phyloP scores from a whole-genome alignment of 2,113 vertebrate genomes.

The Tenebrosternarchus preto region DNA sequence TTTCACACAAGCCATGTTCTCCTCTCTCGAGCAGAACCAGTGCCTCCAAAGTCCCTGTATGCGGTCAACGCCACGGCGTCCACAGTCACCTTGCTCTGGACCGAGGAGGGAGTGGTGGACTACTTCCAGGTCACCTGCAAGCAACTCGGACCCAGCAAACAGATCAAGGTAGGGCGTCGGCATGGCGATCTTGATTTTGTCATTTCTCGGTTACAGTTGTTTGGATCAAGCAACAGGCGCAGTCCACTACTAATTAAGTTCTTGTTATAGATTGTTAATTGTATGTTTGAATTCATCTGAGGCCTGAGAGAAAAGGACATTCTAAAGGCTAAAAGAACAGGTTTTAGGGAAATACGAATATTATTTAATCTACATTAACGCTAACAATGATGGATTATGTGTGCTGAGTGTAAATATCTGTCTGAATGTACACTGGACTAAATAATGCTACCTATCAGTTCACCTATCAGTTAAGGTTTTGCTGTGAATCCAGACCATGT shows the following conservation, averaged over 20 bases:
- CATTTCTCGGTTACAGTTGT: neutral
- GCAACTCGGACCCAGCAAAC: slow-evolving; percentile 65
- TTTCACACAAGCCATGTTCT: neutral
- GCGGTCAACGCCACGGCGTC: slow-evolving; percentile 91
- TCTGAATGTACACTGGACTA: neutral
- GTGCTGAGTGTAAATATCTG: neutral
- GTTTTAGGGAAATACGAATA: neutral
- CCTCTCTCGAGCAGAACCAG: slow-evolving; percentile 79
- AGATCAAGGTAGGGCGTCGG: slow-evolving; percentile 74
- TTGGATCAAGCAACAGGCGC: neutral
- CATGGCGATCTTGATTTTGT: neutral
- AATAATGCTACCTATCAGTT: neutral
- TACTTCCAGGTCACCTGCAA: slow-evolving; percentile 88
- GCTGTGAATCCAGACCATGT: no score
- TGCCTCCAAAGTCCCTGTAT: slow-evolving; percentile 86
- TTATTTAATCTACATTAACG: neutral
- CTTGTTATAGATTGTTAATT: neutral
- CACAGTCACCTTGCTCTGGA: slow-evolving; percentile 91
- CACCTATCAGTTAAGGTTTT: neutral
- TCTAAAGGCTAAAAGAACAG: neutral
- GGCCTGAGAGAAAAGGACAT: neutral
- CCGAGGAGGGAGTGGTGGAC: slow-evolving; percentile 91
- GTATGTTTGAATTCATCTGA: neutral
- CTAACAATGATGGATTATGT: neutral
- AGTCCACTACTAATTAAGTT: neutral